phyloP scores from a whole-genome alignment of 2,888 invertebrate species.

The Cheilosia soror region DNA sequence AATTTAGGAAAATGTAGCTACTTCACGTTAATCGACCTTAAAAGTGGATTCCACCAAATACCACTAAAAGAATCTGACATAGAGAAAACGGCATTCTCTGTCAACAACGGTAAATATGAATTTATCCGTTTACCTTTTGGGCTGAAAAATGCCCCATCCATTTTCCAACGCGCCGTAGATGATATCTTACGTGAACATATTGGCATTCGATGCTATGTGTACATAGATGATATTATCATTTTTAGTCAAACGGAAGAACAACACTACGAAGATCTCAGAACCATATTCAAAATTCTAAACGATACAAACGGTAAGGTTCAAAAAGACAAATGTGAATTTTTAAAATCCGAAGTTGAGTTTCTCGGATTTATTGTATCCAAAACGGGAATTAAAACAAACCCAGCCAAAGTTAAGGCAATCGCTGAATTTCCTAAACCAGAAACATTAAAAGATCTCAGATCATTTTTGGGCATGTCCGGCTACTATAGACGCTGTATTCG shows the following conservation, averaged over 20 bases:
- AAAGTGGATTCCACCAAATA: no score
- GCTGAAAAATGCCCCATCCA: constrained; percentile 46
- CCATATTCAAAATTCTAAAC: constrained; percentile 39
- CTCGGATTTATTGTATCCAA: constrained; percentile 60
- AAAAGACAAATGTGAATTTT: constrained; percentile 64
- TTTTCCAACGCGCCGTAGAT: constrained; percentile 65
- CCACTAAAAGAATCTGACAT: constrained; percentile 33
- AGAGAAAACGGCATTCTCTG: constrained; percentile 56
- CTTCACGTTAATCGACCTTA: no score
- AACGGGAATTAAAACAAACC: constrained; percentile 61
- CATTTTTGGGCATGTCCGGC: constrained; percentile 37
- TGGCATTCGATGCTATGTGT: constrained; percentile 43
- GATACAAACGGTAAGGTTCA: constrained; percentile 51
- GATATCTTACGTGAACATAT: constrained; percentile 54
- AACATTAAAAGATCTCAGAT: constrained; percentile 46
- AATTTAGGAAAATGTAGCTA: neutral
- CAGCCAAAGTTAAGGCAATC: constrained; percentile 49
- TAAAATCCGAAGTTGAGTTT: constrained; percentile 52
- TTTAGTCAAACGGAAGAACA: constrained; percentile 60
- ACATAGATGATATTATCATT: constrained; percentile 57
- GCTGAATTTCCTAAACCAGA: constrained; percentile 43
- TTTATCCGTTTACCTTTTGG: no score
- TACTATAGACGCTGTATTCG: constrained; percentile 48
- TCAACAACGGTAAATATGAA: constrained; percentile 49
- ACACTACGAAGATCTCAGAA: constrained; percentile 40